Base-by-base conservation (phyloP, 1,140 invertebrate genomes). In the Maniola jurtina region DNA sequence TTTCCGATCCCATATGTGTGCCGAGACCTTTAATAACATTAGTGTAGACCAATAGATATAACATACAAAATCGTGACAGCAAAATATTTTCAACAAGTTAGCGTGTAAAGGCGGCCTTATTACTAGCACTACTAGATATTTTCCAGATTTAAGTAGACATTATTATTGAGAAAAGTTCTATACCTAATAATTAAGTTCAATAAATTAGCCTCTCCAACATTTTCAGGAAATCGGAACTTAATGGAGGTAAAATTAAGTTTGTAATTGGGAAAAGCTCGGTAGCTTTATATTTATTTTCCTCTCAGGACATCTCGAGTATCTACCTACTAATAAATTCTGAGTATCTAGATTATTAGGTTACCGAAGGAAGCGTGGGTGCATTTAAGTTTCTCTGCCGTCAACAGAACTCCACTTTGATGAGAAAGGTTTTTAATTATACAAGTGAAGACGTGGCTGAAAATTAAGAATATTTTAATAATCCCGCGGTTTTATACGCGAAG, bases 341-440 rank as follows among this genome's bases (percentile, higher is more conserved):
- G 48, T 50, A 16, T 2, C 48, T 50, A 6, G 47, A 50, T 50
- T 50, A 50, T 50, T 50, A 16, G 48, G 14, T 50, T 50, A 50
- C 48, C 5, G 48, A 2, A 25, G 16, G 6, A 13, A n/a, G 14
- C 48, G 48, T 50, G 48, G 48, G 14, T 8, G 48, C 5, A 50
- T 50, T 16, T 16, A 16, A 16, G 14, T 16, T 50, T 14, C 11
- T 13, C 14, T n/a, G 45, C 4, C 45, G 48, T 50, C 48, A 50
- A n/a, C 42, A n/a, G 5, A 2, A 1, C 1, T 45, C 13, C 13
- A 45, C 13, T 45, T 45, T 45, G 42, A 45, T 11, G 13, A 45
- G 42, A 45, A 11, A 9, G 5, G 42, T 11, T 45, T 45, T 45
- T 13, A 45, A 45, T 45, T 45, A 45, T 2, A 11, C 9, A 45